Evolutionary conservation across 30 jellyfish, hydroid and myxozoan species (phyloP).

Genomic region (Hydractinia symbiolongicarpus): DNA sequence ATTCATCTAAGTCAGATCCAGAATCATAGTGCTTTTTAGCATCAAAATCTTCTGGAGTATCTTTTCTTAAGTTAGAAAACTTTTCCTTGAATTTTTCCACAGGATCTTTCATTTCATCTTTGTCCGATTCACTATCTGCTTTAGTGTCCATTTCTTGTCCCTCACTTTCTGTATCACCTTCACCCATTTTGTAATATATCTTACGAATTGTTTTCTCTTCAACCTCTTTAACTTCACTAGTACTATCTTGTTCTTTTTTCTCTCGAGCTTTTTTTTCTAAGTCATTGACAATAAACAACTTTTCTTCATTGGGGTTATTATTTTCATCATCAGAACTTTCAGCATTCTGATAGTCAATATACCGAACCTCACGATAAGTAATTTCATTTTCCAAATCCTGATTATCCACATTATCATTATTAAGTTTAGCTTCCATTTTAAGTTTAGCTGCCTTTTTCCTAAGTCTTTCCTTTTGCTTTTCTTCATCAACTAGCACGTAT

Average conservation of each 20-base stretch:
- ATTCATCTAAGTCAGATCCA: conserved; percentile 71
- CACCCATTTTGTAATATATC: neutral
- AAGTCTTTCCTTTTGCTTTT: neutral
- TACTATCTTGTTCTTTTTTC: neutral
- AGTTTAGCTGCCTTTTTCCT: neutral
- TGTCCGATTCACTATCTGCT: conserved; percentile 7
- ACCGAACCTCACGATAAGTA: neutral
- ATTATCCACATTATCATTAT: neutral
- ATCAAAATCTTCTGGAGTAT: conserved; percentile 20
- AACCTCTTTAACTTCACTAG: neutral
- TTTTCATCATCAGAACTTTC: conserved; percentile 12
- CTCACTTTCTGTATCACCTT: neutral
- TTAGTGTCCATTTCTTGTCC: neutral
- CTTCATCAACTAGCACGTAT: conserved; percentile 19
- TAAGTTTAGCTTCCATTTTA: neutral
- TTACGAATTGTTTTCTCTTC: neutral
- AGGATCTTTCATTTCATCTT: conserved; percentile 1
- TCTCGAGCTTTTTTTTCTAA: neutral
- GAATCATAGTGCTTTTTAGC: conserved; percentile 19
- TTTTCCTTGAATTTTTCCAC: neutral
- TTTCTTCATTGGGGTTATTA: neutral
- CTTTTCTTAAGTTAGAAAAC: conserved; percentile 11
- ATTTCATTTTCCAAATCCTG: neutral
- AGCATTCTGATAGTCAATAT: neutral
- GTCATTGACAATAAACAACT: neutral